Conservation (phyloP, 2,888 invertebrate species). For the Sminthurinus aureus region DNA sequence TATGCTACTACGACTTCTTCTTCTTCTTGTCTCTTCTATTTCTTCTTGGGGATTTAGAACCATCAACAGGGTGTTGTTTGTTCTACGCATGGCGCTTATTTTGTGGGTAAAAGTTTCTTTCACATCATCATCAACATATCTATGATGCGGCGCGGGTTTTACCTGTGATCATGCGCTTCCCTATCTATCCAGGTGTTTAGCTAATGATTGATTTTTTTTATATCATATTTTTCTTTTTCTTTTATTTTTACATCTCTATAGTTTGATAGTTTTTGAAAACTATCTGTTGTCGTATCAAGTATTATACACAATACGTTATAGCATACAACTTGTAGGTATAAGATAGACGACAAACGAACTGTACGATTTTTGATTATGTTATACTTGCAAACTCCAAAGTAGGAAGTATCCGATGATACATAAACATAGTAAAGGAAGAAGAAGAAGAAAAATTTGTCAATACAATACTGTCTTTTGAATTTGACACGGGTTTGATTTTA, state of each 20-base stretch:
- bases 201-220: constrained; percentile 35
- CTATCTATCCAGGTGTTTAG: constrained; percentile 34
- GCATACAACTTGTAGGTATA: neutral
- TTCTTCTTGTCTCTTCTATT: neutral
- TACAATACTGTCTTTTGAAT: too few relatives aligned
- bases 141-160: constrained; percentile 27
- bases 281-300: too few relatives aligned
- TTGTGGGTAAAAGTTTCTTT: constrained; percentile 23
- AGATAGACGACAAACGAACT: too few relatives aligned
- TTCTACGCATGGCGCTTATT: constrained; percentile 36
- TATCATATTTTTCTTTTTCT: neutral
- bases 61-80: constrained; percentile 38
- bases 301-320: neutral
- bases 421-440: too few relatives aligned
- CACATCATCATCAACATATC: neutral
- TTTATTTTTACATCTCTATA: neutral
- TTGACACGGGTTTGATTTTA: too few relatives aligned
- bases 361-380: too few relatives aligned
- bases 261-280: neutral
- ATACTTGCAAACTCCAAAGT: too few relatives aligned
- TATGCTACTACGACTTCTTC: too few relatives aligned
- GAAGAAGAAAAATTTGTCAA: too few relatives aligned
- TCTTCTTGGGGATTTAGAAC: constrained; percentile 29
- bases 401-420: too few relatives aligned
- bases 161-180: constrained; percentile 38